A percentile compares a stretch with the other conserved stretches of the same genome.
Evolutionary conservation across 2,797 vertebrate species (phyloP).

Genomic region (Tenualosa thibaudeaui): DNA sequence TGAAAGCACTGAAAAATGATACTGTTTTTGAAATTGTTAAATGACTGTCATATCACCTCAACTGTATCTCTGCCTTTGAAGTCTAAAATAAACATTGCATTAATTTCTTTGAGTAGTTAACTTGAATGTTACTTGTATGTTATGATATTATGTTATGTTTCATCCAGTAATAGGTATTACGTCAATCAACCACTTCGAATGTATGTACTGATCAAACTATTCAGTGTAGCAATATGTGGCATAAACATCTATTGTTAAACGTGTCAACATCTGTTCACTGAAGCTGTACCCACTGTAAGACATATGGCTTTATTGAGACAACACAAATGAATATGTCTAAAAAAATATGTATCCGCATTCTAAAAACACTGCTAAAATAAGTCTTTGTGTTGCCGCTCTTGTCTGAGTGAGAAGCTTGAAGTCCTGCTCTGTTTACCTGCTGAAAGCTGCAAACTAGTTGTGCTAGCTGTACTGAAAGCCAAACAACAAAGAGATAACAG

Average conservation of each 20-base stretch:
- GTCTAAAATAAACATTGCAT: not conserved
- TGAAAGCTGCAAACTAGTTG: not conserved
- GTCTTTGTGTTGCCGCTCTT: not conserved
- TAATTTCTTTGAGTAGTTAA: not conserved
- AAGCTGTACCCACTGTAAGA: too few species aligned
- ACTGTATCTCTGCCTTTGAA: not conserved
- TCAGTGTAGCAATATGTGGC: too few species aligned
- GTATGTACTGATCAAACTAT: not conserved
- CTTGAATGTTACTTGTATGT: too few species aligned
- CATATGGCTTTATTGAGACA: too few species aligned
- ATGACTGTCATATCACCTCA: not conserved
- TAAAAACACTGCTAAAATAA: not conserved
- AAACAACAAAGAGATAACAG: constrained; percentile 5
- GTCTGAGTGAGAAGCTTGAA: not conserved
- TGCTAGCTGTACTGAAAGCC: not conserved
- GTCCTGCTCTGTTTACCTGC: not conserved
- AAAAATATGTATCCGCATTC: not conserved
- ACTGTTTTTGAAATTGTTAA: not conserved
- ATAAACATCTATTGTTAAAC: too few species aligned
- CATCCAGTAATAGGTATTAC: not conserved
- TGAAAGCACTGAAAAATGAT: not conserved
- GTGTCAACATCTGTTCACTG: too few species aligned
- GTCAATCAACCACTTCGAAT: not conserved
- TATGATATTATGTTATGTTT: not conserved
- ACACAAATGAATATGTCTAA: not conserved